Conservation (phyloP, 2,113 vertebrate species). For the Zapus hudsonius region DNA sequence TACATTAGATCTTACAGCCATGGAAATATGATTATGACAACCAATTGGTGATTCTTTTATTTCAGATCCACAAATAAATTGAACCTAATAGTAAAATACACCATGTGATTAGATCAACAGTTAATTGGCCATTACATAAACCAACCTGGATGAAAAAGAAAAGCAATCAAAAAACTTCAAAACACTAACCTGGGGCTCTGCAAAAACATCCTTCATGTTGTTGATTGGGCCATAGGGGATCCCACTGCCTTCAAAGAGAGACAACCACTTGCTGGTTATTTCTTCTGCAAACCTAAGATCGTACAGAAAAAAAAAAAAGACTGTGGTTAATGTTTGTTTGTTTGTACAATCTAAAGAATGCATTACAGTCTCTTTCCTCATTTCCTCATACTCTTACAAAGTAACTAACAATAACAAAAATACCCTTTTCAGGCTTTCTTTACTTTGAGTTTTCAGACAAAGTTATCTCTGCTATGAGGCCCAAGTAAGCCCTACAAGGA, state of each 20-base stretch:
- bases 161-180: conserved; percentile 49
- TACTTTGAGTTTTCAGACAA: conserved; percentile 1
- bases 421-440: background rate
- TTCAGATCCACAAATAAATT: conserved; percentile 39
- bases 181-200: conserved; percentile 92
- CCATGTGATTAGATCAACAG: background rate
- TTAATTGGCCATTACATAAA: conserved; percentile 48
- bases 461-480: background rate
- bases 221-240: conserved; percentile 96
- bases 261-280: conserved; percentile 90
- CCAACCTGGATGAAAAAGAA: conserved; percentile 38
- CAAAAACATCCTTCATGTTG: conserved; percentile 93
- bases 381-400: background rate
- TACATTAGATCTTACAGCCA: background rate
- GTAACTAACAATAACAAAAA: conserved; percentile 11
- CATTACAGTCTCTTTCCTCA: background rate
- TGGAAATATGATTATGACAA: background rate
- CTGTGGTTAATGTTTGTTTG: too few species aligned
- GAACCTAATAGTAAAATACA: conserved; percentile 15
- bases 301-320: conserved; percentile 78
- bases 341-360: conserved; percentile 48
- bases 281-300: conserved; percentile 91
- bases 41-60: background rate
- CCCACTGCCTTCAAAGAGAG: conserved; percentile 91
- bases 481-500: background rate